phyloP scores from a whole-genome alignment of 2,113 vertebrate genomes.

The Holacanthus passer region DNA sequence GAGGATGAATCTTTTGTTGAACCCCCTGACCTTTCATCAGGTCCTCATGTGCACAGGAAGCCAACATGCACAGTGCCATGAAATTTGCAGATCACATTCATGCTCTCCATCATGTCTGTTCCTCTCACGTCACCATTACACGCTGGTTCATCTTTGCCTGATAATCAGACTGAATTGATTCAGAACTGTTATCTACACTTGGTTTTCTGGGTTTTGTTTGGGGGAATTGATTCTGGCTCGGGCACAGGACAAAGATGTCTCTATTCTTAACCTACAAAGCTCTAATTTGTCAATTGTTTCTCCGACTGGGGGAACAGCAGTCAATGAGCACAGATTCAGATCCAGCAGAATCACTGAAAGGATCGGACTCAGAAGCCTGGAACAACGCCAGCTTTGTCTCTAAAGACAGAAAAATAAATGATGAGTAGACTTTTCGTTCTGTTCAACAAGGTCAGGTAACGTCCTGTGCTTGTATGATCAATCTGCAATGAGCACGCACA shows the following conservation, averaged over 20 bases:
- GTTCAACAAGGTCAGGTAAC: not conserved
- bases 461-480: not conserved
- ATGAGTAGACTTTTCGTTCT: not conserved
- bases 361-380: not conserved
- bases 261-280: slow-evolving; percentile 3
- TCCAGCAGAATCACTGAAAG: not conserved
- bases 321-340: not conserved
- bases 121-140: not conserved
- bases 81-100: not conserved
- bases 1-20: not conserved
- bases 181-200: not conserved
- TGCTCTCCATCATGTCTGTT: not conserved
- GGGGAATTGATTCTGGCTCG: slow-evolving; percentile 6
- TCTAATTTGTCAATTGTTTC: slow-evolving; percentile 14
- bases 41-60: not conserved
- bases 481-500: not conserved
- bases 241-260: not conserved
- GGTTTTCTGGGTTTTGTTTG: not conserved
- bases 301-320: not conserved
- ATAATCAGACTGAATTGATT: not conserved
- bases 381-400: not conserved
- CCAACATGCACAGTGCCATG: not conserved
- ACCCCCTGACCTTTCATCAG: not conserved
- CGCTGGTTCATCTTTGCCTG: not conserved
- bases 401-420: not conserved